A percentile compares a stretch with the other conserved stretches of the same genome.
phyloP scores from a whole-genome alignment of 1,140 invertebrate genomes.

The Amphibalanus amphitrite region DNA sequence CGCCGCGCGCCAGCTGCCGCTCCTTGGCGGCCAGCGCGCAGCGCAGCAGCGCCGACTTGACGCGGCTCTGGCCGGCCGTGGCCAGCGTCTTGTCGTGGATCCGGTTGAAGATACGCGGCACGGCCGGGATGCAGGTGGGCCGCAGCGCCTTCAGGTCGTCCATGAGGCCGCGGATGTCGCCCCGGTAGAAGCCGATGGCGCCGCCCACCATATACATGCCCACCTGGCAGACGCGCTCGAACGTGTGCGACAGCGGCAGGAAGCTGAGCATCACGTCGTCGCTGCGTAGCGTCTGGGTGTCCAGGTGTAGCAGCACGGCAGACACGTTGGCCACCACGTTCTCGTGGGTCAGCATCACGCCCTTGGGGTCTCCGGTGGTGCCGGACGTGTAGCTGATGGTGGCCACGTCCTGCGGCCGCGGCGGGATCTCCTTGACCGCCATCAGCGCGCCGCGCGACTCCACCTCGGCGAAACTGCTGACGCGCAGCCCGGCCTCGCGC shows the following conservation, averaged over 20 bases:
- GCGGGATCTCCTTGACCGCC: neutral
- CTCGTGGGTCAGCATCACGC: constrained; percentile 54
- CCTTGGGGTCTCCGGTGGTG: constrained; percentile 78
- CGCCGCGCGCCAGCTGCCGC: neutral
- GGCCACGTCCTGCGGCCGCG: constrained; percentile 19
- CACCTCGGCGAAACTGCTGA: neutral
- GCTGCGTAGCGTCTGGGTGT: constrained; percentile 13
- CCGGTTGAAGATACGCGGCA: constrained; percentile 75
- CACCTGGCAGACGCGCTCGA: constrained; percentile 75
- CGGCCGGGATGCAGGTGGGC: constrained; percentile 33
- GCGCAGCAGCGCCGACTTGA: neutral
- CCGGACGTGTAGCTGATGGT: constrained; percentile 41
- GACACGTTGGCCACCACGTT: constrained; percentile 48
- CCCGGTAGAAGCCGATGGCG: constrained; percentile 30
- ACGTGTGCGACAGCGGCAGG: constrained; percentile 88
- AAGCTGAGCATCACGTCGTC: constrained; percentile 78
- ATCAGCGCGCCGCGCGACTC: neutral
- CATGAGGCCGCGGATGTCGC: constrained; percentile 29
- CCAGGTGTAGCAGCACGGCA: constrained; percentile 12
- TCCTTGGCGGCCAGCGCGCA: neutral
- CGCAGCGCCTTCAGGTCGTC: constrained; percentile 31
- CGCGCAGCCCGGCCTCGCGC: neutral
- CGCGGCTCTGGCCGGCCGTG: constrained; percentile 12
- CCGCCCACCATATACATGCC: constrained; percentile 6
- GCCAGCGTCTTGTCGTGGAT: constrained; percentile 62